phyloP scores from a whole-genome alignment of 2,888 invertebrate genomes.

The Drosophila kanekoi region DNA sequence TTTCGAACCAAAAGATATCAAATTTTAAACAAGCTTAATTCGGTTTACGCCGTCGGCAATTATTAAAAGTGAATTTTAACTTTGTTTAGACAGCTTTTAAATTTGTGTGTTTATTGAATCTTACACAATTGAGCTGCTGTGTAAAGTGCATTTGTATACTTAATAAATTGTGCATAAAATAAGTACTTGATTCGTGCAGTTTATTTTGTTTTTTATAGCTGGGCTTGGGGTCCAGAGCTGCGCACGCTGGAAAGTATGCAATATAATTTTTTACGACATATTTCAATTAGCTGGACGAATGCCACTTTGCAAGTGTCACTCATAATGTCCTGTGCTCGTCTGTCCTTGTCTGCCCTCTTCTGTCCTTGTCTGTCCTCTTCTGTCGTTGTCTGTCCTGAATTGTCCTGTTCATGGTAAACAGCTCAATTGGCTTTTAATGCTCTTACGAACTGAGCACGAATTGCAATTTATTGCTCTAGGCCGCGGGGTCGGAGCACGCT shows the following conservation, averaged over 20 bases:
- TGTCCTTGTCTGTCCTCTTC: neutral
- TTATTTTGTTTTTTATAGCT: neutral
- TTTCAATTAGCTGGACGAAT: conserved; percentile 26
- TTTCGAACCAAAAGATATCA: too few relatives aligned
- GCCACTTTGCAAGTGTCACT: conserved; percentile 9
- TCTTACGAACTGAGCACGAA: conserved; percentile 14
- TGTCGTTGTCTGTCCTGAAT: neutral
- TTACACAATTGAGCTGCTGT: neutral
- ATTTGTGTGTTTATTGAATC: too few relatives aligned
- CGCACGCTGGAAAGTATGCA: conserved; percentile 64
- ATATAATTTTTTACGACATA: conserved; percentile 52
- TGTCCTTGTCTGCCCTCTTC: neutral
- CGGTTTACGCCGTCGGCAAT: neutral
- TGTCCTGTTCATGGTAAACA: neutral
- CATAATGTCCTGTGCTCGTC: conserved; percentile 6
- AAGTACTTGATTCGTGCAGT: neutral
- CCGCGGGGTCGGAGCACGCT: neutral
- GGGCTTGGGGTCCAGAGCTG: neutral
- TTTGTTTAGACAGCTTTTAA: conserved; percentile 7
- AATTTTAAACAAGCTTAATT: too few relatives aligned
- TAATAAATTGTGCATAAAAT: neutral
- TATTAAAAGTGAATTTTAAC: conserved; percentile 23
- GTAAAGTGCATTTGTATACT: conserved; percentile 15
- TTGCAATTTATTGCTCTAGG: conserved; percentile 22
- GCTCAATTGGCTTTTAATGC: conserved; percentile 43